These are phyloP conservation scores for Ennomos fuscantarius DNA, from an alignment of 2,888 invertebrate species.

Conservation along the genomic window DNA sequence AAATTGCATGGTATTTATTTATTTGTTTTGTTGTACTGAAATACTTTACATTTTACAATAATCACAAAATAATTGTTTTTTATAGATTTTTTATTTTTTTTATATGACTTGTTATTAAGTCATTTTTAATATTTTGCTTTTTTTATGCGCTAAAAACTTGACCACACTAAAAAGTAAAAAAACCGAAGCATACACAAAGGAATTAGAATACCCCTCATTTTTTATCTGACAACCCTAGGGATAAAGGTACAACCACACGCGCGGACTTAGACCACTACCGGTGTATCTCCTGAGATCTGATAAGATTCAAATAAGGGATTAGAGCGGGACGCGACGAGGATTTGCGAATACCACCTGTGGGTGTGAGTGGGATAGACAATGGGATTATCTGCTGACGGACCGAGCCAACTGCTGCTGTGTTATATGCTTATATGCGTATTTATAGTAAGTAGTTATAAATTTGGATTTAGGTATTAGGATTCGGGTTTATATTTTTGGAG, in stretches of 20 bases:
- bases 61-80: too few species aligned
- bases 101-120: too few species aligned
- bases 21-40: too few species aligned
- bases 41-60: too few species aligned
- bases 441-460: conserved; percentile 46
- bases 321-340: conserved; percentile 76
- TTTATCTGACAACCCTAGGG: conserved; percentile 59
- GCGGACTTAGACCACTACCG: conserved; percentile 74
- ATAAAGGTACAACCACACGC: conserved; percentile 70
- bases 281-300: conserved; percentile 84
- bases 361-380: conserved; percentile 66
- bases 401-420: conserved; percentile 64
- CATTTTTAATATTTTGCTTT: too few species aligned
- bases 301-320: conserved; percentile 87
- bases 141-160: too few species aligned
- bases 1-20: too few species aligned
- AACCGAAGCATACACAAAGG: conserved; percentile 15
- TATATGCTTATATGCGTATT: conserved; percentile 48
- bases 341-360: conserved; percentile 66
- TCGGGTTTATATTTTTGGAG: conserved; percentile 3
- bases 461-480: conserved; percentile 50
- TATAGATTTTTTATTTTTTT: too few species aligned
- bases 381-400: conserved; percentile 81
- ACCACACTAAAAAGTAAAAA: conserved; percentile 5
- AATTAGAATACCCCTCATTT: conserved; percentile 19